Base-by-base conservation (phyloP, 2,888 invertebrate genomes). In the Thymelicus sylvestris region DNA sequence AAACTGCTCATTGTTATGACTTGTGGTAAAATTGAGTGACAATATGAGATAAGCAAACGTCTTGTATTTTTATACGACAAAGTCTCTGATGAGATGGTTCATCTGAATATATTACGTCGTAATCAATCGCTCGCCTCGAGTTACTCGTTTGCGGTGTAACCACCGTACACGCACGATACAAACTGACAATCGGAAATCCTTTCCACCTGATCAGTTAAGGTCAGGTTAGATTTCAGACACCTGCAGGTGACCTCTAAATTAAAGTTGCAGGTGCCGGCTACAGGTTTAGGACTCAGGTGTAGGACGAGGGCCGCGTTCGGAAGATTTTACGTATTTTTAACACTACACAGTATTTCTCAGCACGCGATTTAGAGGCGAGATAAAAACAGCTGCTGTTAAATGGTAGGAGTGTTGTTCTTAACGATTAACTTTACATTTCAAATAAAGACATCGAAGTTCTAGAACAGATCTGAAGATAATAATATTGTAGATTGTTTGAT, bases 181-280 rank as follows among this genome's bases (percentile, higher is more conserved):
- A 57, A 39, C 2, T 38, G 55, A 63, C 68, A 55, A 55, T 67
- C 67, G 62, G 67, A 68, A 68, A 68, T 62, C 68, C 68, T 63
- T 55, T 68, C 55, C 68, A 62, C 41, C 44, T 44, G 67, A 61
- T 67, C 62, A 19, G 12, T 8, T 24, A 41, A 67, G 68, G 44
- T 68, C 55, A 31, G 44, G 44, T 55, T 62, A 47, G 57, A 59
- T 52, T 62, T 55, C 61, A 47, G 52, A n/a, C 55, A 63, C 55
- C 62, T 62, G 68, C 55, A 55, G 12, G 24, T 41, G 62, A 62
- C 68, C 68, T 63, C 62, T 39, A 31, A 7, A 38, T 24, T 41
- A 39, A 68, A 55, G 67, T n/a, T 55, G 68, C 68, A 68, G 68
- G 55, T 68, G 67, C 7, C 57, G 8, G 41, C n/a, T 59, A n/a